Conservation (phyloP, 2,888 invertebrate genomes). For the Erpobdella octoculata region DNA sequence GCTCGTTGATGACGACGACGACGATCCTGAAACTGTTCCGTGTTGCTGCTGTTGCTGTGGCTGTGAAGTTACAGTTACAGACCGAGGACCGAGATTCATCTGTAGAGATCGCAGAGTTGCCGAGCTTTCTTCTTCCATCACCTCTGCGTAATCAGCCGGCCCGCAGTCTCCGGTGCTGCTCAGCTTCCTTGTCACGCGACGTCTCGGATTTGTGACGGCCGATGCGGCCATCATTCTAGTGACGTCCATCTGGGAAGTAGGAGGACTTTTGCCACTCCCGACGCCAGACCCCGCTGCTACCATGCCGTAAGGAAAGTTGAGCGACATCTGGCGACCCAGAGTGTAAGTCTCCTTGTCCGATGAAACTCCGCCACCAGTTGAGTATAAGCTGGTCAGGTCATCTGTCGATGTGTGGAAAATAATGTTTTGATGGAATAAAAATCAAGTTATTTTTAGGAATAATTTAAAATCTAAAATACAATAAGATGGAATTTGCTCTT, state of each 20-base stretch:
- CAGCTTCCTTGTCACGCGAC: conserved; percentile 24
- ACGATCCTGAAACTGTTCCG: conserved; percentile 25
- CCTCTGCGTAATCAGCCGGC: background rate
- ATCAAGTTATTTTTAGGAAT: no score
- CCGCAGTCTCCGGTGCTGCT: conserved; percentile 17
- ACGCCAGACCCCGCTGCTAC: background rate
- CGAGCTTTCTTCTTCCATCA: background rate
- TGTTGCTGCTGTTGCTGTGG: conserved; percentile 7
- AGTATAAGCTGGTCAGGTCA: conserved; percentile 24
- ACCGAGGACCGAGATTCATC: conserved; percentile 10
- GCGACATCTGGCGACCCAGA: conserved; percentile 22
- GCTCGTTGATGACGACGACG: conserved; percentile 16
- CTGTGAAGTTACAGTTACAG: conserved; percentile 2
- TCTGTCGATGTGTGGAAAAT: no score
- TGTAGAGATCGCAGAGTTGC: conserved; percentile 9
- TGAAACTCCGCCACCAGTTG: conserved; percentile 23
- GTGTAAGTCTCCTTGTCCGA: conserved; percentile 27
- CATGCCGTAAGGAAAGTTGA: conserved; percentile 20
- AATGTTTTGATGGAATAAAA: no score
- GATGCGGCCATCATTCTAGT: conserved; percentile 20
- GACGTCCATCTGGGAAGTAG: conserved; percentile 20
- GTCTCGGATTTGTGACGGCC: conserved; percentile 9
- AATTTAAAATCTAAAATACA: no score
- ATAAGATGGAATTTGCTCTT: no score
- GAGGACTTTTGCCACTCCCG: conserved; percentile 12